These are phyloP conservation scores for Elysia crispata DNA, from an alignment of 2,888 invertebrate species.

Conservation along the genomic window DNA sequence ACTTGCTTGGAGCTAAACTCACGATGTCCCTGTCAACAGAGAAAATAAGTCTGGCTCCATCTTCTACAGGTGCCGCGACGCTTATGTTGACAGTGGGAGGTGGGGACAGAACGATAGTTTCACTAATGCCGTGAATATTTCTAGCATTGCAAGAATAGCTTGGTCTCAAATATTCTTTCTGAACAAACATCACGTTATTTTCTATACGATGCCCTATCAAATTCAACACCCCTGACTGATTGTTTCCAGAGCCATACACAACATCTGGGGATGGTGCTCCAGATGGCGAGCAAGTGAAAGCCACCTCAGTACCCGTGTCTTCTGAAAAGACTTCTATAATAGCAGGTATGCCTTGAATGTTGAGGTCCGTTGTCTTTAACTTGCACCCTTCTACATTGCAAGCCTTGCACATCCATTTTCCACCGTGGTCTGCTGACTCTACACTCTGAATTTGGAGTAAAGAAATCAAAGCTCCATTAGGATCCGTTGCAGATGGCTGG, in stretches of 20 bases:
- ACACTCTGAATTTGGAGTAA: neutral
- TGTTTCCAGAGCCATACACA: neutral
- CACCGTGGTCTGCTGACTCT: slow-evolving; percentile 14
- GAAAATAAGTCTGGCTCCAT: no score
- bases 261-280: slow-evolving; percentile 23
- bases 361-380: neutral
- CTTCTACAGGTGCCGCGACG: no score
- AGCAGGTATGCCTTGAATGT: slow-evolving; percentile 3
- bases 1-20: no score
- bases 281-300: slow-evolving; percentile 23
- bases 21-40: no score
- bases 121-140: no score
- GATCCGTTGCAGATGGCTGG: neutral
- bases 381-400: slow-evolving; percentile 36
- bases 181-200: neutral
- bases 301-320: slow-evolving; percentile 3
- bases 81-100: no score
- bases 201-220: slow-evolving; percentile 27
- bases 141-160: slow-evolving; percentile 16
- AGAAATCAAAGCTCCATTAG: neutral
- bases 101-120: no score
- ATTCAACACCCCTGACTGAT: neutral
- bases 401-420: slow-evolving; percentile 35
- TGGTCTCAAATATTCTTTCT: slow-evolving; percentile 5
- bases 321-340: neutral